Conservation (phyloP, 2,113 vertebrate species). For the Megaceryle maxima region DNA sequence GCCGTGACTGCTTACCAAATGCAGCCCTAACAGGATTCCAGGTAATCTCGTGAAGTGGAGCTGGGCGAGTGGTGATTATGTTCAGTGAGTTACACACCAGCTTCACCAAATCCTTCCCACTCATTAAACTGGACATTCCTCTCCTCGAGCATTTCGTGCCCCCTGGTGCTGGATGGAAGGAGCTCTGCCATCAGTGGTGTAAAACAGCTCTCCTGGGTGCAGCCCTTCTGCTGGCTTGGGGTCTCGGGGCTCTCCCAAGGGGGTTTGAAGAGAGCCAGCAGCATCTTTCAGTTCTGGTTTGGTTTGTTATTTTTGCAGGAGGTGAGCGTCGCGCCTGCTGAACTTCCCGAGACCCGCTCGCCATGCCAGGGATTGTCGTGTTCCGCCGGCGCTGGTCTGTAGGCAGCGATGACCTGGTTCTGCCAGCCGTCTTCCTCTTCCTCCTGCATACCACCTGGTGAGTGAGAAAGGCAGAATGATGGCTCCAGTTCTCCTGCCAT, state of each 20-base stretch:
- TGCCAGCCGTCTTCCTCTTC: slow-evolving; percentile 97
- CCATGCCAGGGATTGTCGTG: slow-evolving; percentile 98
- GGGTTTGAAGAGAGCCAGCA: background rate
- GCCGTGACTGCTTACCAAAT: background rate
- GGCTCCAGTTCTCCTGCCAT: background rate
- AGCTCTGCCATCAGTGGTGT: background rate
- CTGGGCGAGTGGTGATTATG: background rate
- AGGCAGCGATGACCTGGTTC: slow-evolving; percentile 99
- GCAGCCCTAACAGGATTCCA: slow-evolving; percentile 19
- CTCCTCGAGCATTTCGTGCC: background rate
- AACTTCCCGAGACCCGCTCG: slow-evolving; percentile 68
- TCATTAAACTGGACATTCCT: background rate
- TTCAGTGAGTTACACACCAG: background rate
- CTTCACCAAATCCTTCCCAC: background rate
- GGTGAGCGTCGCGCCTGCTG: slow-evolving; percentile 71
- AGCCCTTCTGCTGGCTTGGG: background rate
- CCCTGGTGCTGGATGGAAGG: background rate
- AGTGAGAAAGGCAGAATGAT: slow-evolving; percentile 30
- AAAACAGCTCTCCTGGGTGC: background rate
- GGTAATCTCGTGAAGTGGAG: slow-evolving; percentile 20
- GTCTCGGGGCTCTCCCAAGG: background rate
- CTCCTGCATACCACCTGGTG: slow-evolving; percentile 96
- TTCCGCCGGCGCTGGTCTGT: slow-evolving; percentile 99
- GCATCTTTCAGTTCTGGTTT: background rate
- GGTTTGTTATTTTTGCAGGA: slow-evolving; percentile 33